Base-by-base conservation (phyloP, 2,113 vertebrate genomes). In the Cyanoderma ruficeps region DNA sequence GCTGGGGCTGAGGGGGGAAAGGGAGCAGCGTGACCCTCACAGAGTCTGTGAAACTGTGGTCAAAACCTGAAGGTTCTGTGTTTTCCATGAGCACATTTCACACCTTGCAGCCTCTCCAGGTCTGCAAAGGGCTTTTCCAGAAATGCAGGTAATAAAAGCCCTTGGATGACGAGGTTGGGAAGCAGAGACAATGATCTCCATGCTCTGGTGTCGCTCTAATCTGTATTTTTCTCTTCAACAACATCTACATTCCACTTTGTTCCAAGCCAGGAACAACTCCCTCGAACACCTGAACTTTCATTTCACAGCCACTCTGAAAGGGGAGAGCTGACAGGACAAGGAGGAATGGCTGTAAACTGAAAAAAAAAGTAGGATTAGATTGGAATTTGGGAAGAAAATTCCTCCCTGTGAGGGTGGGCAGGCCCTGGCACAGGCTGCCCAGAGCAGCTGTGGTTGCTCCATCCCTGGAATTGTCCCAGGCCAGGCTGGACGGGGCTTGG, bases 1-100 rank as follows among this genome's bases (percentile, higher is more conserved):
- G 82, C 68, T 35, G 64, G 30, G 72, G 71, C 53, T 11, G 47
- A 65, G 11, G 41, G 56, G 76, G 16, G 5, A 41, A 77, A 60
- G 60, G 3, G 2, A 77, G 46, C 24, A 31, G 35, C 0, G 0
- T 3, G 50, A 69, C 31, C 37, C 47, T n/a, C 15, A 82, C 2
- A 2, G 19, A 81, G 60, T 13, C 56, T 19, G 42, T 30, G 76
- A 30, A 80, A 68, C 20, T 33, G 7, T 0, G 0, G 61, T 41
- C 17, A 59, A 33, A 70, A 83, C 15, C 2, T 8, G 17, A 57
- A n/a, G n/a, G 10, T 57, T 46, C 49, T 56, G 44, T 37, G 69
- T 10, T 8, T 72, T 91, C 91, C 69, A 49, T 19, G 46, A 72
- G 82, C 47, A 21, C 1, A 2, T 52, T 77, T 84, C 44, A 13